Evolutionary conservation across 2,888 invertebrate genomes (phyloP), one percentile per base, ranked within the genome.

Genomic region (Dynastes grantii): DNA sequence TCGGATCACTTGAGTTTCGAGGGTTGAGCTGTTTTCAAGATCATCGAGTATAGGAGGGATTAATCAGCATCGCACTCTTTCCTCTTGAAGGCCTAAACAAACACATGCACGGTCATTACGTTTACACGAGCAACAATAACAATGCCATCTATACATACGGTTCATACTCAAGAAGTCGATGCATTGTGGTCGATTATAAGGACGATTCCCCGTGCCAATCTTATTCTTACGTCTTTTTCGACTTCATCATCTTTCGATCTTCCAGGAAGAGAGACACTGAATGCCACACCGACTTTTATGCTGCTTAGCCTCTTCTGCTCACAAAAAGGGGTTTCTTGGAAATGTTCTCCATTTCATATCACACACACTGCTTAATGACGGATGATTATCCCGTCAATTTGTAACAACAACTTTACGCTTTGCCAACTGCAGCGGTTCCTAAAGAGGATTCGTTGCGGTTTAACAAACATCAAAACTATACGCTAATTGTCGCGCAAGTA

Each of bases 61-160:
- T 80, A 81, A 83, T 81, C 81, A 77, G 79, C 78, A 68, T 78
- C 78, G 73, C 79, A 76, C 78, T 81, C 45, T 61, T 58, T 58
- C 58, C 68, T 55, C 37, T 22, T 77, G 80, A 81, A 80, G 76
- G 70, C 82, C 82, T 83, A 84, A 83, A 84, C 83, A 84, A 84
- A 84, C 82, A 84, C 81, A 80, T 79, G 76, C 77, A 70, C 80
- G 80, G 83, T 83, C 83, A 82, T 84, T 83, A 81, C 81, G 80
- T 76, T 81, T 68, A 11, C 16, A 53, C 81, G 77, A 81, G 80
- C 81, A 81, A 79, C 78, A 78, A 80, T 78, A 78, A 77, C 70
- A 61, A 61, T 37, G 68, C 37, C 40, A 32, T 76, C 71, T 37
- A 55, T 22, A 58, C 16, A 71, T n/a, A 11, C 37, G 5, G 37